phyloP scores from a whole-genome alignment of 2,888 invertebrate genomes.

The Stomorhina lunata region DNA sequence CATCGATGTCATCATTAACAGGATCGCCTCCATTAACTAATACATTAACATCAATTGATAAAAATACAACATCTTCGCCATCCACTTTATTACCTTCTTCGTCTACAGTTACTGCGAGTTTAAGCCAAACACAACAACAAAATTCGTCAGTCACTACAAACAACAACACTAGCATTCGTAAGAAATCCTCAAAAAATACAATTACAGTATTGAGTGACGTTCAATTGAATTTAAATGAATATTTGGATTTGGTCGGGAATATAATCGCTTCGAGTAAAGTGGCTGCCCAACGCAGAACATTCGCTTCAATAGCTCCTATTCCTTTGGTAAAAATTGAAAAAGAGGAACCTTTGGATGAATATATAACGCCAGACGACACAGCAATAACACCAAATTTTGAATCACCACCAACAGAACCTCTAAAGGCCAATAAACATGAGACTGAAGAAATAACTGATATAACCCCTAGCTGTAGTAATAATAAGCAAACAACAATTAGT shows the following conservation, averaged over 20 bases:
- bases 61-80: slow-evolving; percentile 16
- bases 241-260: slow-evolving; percentile 78
- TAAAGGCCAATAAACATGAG: slow-evolving; percentile 69
- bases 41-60: background rate
- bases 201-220: slow-evolving; percentile 79
- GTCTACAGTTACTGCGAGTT: background rate
- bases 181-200: slow-evolving; percentile 73
- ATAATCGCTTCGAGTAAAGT: slow-evolving; percentile 78
- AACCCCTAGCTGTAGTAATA: slow-evolving; percentile 66
- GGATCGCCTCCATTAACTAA: background rate
- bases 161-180: slow-evolving; percentile 40
- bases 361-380: slow-evolving; percentile 51
- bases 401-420: slow-evolving; percentile 62
- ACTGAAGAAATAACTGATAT: slow-evolving; percentile 69
- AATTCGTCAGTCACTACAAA: slow-evolving; percentile 8
- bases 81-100: slow-evolving; percentile 6
- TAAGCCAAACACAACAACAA: slow-evolving; percentile 28
- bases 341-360: slow-evolving; percentile 76
- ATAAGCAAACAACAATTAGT: slow-evolving; percentile 50
- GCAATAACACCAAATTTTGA: slow-evolving; percentile 39
- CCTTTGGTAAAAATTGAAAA: slow-evolving; percentile 77
- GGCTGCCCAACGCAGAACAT: slow-evolving; percentile 70
- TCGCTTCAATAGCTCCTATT: slow-evolving; percentile 71
- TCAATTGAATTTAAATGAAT: slow-evolving; percentile 79
- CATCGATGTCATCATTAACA: slow-evolving; percentile 6